A percentile compares a stretch with the other conserved stretches of the same genome.
These are phyloP conservation scores for Dicerorhinus sumatrensis DNA, from an alignment of 2,113 vertebrate species.

Conservation along the genomic window DNA sequence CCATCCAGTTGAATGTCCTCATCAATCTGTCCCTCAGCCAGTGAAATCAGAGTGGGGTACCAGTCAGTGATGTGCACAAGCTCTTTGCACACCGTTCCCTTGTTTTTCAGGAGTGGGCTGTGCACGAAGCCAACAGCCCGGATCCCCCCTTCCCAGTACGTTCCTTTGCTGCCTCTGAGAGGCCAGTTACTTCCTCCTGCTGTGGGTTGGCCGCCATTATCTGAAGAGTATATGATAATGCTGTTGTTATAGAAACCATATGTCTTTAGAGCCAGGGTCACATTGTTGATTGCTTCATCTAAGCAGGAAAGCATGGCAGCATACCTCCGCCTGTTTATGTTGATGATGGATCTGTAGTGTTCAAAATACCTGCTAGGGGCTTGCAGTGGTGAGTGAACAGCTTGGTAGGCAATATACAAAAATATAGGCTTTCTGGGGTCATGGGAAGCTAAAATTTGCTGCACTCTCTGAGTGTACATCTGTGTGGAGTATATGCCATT, in stretches of 20 bases:
- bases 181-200: conserved; percentile 98
- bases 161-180: conserved; percentile 96
- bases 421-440: conserved; percentile 93
- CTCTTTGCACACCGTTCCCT: conserved; percentile 93
- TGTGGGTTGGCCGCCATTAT: conserved; percentile 96
- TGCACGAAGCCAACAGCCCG: conserved; percentile 97
- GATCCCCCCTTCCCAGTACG: conserved; percentile 98
- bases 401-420: conserved; percentile 96
- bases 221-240: conserved; percentile 96
- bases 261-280: conserved; percentile 93
- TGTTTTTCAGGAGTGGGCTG: conserved; percentile 94
- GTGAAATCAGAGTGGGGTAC: conserved; percentile 96
- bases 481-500: conserved; percentile 95
- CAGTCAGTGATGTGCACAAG: conserved; percentile 98
- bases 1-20: conserved; percentile 95
- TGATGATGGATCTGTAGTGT: conserved; percentile 94
- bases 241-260: conserved; percentile 96
- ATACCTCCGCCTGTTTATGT: conserved; percentile 94
- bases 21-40: conserved; percentile 94
- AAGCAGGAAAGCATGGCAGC: conserved; percentile 98
- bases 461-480: conserved; percentile 96
- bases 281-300: conserved; percentile 95
- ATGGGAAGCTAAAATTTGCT: conserved; percentile 93
- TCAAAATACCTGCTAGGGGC: conserved; percentile 95
- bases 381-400: conserved; percentile 96